Base-by-base conservation (phyloP, 2,888 invertebrate species). In the Tetropium fuscum region DNA sequence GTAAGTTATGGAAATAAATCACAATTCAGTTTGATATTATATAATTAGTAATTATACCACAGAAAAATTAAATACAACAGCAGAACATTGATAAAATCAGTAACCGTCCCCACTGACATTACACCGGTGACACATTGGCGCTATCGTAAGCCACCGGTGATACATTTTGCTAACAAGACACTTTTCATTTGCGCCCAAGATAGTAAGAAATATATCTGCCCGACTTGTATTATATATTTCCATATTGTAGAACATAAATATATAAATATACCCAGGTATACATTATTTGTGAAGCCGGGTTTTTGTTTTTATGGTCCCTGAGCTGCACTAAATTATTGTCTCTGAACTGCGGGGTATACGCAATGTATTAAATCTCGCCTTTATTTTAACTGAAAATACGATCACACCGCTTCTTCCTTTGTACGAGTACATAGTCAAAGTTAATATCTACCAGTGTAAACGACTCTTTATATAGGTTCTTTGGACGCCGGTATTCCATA, bases 221-320 rank as follows among this genome's bases (percentile, higher is more conserved):
- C 55, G 69, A 64, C 74, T 74, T 75, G 75, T 76, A 75, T 76
- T 78, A 78, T 78, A 78, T 78, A 78, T 78, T 78, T 75, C 74
- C 78, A 78, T 79, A 78, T 77, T 78, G 78, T 77, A 74, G 76
- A 77, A 78, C 79, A 78, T 79, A 79, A 79, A 79, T 79, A 78
- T 78, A 78, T 78, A 76, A 78, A 78, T 78, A 78, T 78, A 74
- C 72, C 74, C 75, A 75, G 75, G 75, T 76, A 73, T 70, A 78
- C 74, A 78, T n/a, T n/a, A n/a, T 78, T 77, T 78, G 77, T 77
- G 77, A 71, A 71, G 68, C 73, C 72, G 68, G 69, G 73, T 76
- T 69, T 79, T 80, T 79, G 73, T 76, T 69, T 79, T 80, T 79
- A 79, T 77, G 77, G 75, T 66, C 76, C 74, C 78, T 57, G 61